Evolutionary conservation across 2,797 vertebrate genomes (phyloP).

Genomic region (Typhlichthys subterraneus): DNA sequence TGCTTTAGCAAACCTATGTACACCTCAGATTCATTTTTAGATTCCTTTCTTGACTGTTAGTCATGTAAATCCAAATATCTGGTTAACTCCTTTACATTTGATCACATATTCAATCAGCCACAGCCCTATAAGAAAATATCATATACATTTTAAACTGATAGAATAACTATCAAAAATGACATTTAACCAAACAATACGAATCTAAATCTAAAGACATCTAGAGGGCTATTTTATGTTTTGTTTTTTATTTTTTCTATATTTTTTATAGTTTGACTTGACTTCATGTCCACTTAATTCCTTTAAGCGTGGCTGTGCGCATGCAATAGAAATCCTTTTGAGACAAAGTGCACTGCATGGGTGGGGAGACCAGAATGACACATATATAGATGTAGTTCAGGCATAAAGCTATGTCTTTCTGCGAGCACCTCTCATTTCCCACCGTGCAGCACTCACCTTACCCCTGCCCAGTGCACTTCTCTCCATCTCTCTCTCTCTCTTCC

Average conservation of each 20-base stretch:
- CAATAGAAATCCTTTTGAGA: conserved; percentile 54
- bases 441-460: conserved; percentile 45
- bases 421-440: conserved; percentile 51
- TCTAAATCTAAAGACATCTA: background rate
- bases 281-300: conserved; percentile 12
- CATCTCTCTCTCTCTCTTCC: conserved; percentile 33
- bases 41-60: too few relatives aligned
- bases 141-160: too few relatives aligned
- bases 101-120: too few relatives aligned
- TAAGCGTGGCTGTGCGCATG: conserved; percentile 15
- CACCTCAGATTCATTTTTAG: background rate
- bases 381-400: conserved; percentile 53
- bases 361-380: conserved; percentile 53
- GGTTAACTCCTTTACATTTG: too few relatives aligned
- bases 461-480: conserved; percentile 48
- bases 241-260: too few relatives aligned
- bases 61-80: too few relatives aligned
- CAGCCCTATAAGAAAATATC: too few relatives aligned
- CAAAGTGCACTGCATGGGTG: conserved; percentile 39
- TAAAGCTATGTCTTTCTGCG: conserved; percentile 53
- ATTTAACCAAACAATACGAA: background rate
- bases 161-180: too few relatives aligned
- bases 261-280: conserved; percentile 5
- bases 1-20: background rate
- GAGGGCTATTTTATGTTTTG: conserved; percentile 10